phyloP scores from a whole-genome alignment of 2,797 vertebrate genomes.

The Acipenser ruthenus region DNA sequence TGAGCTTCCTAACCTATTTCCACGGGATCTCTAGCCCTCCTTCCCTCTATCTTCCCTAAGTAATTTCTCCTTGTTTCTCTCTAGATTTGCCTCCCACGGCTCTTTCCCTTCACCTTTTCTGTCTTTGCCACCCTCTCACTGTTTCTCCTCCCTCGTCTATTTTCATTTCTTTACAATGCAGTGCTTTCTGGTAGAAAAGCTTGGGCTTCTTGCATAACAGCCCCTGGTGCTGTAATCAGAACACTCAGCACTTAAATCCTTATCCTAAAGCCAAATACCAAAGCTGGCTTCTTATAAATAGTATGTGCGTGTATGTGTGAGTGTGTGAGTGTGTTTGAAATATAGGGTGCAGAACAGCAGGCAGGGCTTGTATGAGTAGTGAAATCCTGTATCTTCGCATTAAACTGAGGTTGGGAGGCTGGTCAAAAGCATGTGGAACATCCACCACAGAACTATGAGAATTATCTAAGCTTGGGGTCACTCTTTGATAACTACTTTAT shows the following conservation, averaged over 20 bases:
- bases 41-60: slow-evolving; percentile 3
- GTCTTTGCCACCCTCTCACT: not conserved
- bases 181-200: not conserved
- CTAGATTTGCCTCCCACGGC: not conserved
- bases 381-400: too few relatives aligned
- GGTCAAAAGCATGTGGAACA: too few relatives aligned
- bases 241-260: not conserved
- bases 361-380: too few relatives aligned
- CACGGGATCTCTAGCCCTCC: not conserved
- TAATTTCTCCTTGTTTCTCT: slow-evolving; percentile 1
- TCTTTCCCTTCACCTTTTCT: not conserved
- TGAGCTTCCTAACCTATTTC: slow-evolving; percentile 1
- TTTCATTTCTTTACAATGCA: not conserved
- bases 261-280: not conserved
- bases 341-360: not conserved
- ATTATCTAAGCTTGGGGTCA: too few relatives aligned
- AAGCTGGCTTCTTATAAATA: not conserved
- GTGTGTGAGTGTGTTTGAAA: not conserved
- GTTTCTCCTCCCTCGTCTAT: not conserved
- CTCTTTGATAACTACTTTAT: too few relatives aligned
- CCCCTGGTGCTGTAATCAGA: not conserved
- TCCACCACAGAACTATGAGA: too few relatives aligned
- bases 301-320: not conserved
- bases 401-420: too few relatives aligned
- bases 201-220: not conserved